Evolutionary conservation across 2,797 vertebrate species (phyloP), one percentile per base, ranked within the genome.

Genomic region (Gymnothorax javanicus): DNA sequence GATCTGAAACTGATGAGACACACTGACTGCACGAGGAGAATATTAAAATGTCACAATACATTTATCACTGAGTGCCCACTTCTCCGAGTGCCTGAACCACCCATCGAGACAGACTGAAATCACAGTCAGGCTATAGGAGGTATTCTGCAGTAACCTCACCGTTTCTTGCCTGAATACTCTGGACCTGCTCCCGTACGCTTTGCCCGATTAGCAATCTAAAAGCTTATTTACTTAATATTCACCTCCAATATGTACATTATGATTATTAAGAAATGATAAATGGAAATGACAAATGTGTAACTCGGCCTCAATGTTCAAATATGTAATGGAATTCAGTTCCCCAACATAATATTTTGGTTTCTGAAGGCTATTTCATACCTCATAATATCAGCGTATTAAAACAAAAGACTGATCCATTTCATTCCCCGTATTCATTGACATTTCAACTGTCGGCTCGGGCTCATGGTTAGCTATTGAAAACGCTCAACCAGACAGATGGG

Each of bases 1-100:
- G 64, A 69, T 69, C 64, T 7, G 64, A 69, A 69, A 69, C 64
- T 69, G 64, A 69, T 69, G 64, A 69, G 64, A 69, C 64, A 25
- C 64, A 69, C 23, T 8, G 64, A 9, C 64, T n/a, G n/a, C 64
- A 25, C 64, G 23, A 13, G 12, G 25, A 43, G 71, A 75, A 33
- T 75, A 75, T 33, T 75, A 43, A 75, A 75, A 43, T 75, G 25
- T 15, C 33, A 33, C 27, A 33, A 33, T 75, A 33, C 33, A 75
- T 75, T 33, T 75, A 75, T 33, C 71, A 75, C 13, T 43, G 25
- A 43, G 25, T 12, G 71, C 13, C 5, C 13, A 75, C 25, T 75
- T 33, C 43, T 75, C 20, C 25, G 13, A 33, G 71, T 75, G 71
- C 71, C 43, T 17, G 27, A 43, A 33, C 71, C 33, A 5, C 71